A percentile compares a stretch with the other conserved stretches of the same genome.
phyloP scores from a whole-genome alignment of 2,888 invertebrate genomes.

The Dynastes hyllus region DNA sequence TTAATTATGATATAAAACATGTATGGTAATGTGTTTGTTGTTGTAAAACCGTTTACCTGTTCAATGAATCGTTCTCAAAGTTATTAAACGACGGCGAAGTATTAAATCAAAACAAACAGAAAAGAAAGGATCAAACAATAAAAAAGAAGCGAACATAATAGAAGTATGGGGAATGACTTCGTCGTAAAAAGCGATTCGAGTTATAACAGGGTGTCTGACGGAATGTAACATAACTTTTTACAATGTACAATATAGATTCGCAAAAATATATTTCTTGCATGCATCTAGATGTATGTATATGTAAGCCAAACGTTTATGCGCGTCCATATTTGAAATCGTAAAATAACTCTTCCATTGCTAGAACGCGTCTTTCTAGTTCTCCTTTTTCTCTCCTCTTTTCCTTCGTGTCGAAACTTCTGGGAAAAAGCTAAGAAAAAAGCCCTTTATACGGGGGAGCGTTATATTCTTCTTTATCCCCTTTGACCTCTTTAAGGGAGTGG shows the following conservation, averaged over 20 bases:
- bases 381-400: conserved; percentile 15
- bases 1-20: no score
- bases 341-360: conserved; percentile 38
- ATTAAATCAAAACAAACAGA: conserved; percentile 39
- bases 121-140: conserved; percentile 41
- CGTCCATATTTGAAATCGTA: conserved; percentile 48
- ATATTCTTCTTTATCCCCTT: conserved; percentile 14
- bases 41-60: conserved; percentile 22
- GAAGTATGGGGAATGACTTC: conserved; percentile 36
- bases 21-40: background rate
- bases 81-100: conserved; percentile 16
- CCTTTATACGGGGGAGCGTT: conserved; percentile 7
- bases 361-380: background rate
- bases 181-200: conserved; percentile 46
- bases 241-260: conserved; percentile 64
- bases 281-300: conserved; percentile 12
- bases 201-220: conserved; percentile 42
- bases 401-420: background rate
- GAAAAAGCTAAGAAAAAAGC: conserved; percentile 26
- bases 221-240: conserved; percentile 63
- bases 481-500: conserved; percentile 6
- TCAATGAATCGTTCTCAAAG: background rate
- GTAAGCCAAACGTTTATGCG: conserved; percentile 45
- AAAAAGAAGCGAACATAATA: conserved; percentile 47
- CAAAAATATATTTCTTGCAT: conserved; percentile 37